Percentiles rank a stretch among this genome's conserved stretches.
Evolutionary conservation across 2,888 invertebrate species (phyloP).

Genomic region (Sinodicranocentrus sp.): DNA sequence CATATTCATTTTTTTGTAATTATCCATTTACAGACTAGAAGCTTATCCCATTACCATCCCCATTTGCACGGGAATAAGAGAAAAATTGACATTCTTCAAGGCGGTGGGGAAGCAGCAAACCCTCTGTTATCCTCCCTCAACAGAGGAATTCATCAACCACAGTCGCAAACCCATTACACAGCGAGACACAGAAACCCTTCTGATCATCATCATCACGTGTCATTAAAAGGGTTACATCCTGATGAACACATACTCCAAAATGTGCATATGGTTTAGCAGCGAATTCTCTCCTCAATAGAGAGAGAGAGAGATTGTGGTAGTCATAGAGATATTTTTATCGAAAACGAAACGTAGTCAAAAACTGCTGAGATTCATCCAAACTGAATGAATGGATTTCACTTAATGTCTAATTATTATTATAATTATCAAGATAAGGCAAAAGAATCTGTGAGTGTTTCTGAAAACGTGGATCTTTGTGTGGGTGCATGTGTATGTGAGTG

Average conservation of each 20-base stretch:
- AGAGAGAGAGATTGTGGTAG: no score
- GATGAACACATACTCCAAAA: conserved; percentile 76
- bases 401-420: no score
- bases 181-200: conserved; percentile 73
- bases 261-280: conserved; percentile 76
- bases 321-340: conserved; percentile 60
- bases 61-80: conserved; percentile 73
- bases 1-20: neutral
- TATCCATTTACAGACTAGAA: conserved; percentile 66
- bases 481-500: neutral
- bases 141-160: conserved; percentile 72
- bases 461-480: neutral
- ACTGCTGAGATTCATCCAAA: conserved; percentile 53
- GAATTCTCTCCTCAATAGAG: no score
- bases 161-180: conserved; percentile 69
- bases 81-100: conserved; percentile 74
- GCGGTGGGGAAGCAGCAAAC: conserved; percentile 75
- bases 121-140: conserved; percentile 70
- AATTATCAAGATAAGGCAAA: no score
- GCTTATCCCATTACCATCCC: conserved; percentile 74
- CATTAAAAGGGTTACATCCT: conserved; percentile 75
- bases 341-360: conserved; percentile 56
- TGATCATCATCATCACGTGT: conserved; percentile 76
- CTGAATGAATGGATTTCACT: conserved; percentile 9
- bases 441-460: no score